Percentiles rank a stretch among this genome's conserved stretches.
phyloP scores from a whole-genome alignment of 2,797 vertebrate genomes.

The Acrossocheilus fasciatus region DNA sequence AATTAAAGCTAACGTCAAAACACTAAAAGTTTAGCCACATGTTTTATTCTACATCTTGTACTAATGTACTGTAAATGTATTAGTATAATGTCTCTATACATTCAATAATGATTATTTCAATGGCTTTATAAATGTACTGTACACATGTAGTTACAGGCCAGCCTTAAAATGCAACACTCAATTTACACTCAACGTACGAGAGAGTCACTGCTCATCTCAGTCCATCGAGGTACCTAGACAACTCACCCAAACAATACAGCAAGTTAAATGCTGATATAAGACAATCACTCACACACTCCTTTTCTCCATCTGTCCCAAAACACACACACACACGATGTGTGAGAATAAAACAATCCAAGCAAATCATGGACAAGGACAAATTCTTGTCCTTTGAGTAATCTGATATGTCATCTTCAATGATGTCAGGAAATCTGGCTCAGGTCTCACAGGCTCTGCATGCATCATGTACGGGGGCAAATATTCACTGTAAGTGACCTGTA shows the following conservation, averaged over 20 bases:
- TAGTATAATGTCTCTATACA: neutral
- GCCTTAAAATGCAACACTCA: neutral
- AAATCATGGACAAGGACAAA: constrained; percentile 89
- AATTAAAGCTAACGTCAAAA: neutral
- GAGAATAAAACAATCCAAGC: constrained; percentile 70
- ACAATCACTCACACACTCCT: neutral
- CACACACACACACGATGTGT: constrained; percentile 55
- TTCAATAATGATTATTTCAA: neutral
- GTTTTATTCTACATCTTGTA: neutral
- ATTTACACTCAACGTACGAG: neutral
- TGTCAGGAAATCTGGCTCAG: constrained; percentile 77
- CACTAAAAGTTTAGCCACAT: neutral
- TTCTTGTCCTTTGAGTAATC: constrained; percentile 86
- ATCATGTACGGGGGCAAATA: constrained; percentile 49
- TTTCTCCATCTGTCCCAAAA: constrained; percentile 47
- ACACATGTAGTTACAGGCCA: neutral
- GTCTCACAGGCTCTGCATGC: constrained; percentile 58
- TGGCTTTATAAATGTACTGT: neutral
- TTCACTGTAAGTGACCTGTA: constrained; percentile 31
- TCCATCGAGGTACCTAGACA: neutral
- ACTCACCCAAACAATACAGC: constrained; percentile 8
- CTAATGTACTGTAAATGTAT: neutral
- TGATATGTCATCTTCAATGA: constrained; percentile 84
- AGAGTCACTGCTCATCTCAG: neutral
- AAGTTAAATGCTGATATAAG: neutral